A percentile compares a stretch with the other conserved stretches of the same genome.
Evolutionary conservation across 2,888 invertebrate species (phyloP).

Genomic region (Eustalomyia histrio): DNA sequence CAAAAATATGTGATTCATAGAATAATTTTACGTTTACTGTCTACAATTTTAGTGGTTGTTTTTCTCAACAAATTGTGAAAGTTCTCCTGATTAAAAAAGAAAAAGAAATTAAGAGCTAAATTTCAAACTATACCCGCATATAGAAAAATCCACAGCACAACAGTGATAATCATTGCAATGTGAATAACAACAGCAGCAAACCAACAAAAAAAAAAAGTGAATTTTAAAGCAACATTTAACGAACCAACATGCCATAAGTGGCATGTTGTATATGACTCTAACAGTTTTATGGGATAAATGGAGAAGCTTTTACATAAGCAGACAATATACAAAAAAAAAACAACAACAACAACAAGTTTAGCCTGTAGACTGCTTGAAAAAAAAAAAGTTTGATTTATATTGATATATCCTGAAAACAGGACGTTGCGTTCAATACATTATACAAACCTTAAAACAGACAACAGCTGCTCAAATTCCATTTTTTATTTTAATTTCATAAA

Average conservation of each 20-base stretch:
- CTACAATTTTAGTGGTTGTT: neutral
- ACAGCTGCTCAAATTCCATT: constrained; percentile 61
- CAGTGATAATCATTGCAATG: constrained; percentile 6
- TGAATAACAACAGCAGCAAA: neutral
- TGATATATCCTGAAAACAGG: constrained; percentile 45
- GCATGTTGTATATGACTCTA: constrained; percentile 1
- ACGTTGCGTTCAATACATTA: constrained; percentile 29
- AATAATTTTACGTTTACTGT: neutral
- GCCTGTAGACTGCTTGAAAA: constrained; percentile 43
- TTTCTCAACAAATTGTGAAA: constrained; percentile 2
- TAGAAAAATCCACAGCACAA: neutral
- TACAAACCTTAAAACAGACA: constrained; percentile 40
- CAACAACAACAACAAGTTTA: constrained; percentile 44
- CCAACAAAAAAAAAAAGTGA: neutral
- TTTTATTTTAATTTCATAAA: constrained; percentile 24
- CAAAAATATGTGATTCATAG: constrained; percentile 7
- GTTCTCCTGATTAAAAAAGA: neutral
- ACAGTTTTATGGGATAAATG: constrained; percentile 3
- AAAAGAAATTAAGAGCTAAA: neutral
- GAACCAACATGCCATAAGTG: neutral
- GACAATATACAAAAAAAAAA: neutral
- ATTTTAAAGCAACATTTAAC: neutral
- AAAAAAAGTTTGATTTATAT: neutral
- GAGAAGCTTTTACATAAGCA: neutral
- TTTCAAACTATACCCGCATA: neutral